These are phyloP conservation scores for Gymnothorax javanicus DNA, from an alignment of 2,797 vertebrate species.

Conservation along the genomic window DNA sequence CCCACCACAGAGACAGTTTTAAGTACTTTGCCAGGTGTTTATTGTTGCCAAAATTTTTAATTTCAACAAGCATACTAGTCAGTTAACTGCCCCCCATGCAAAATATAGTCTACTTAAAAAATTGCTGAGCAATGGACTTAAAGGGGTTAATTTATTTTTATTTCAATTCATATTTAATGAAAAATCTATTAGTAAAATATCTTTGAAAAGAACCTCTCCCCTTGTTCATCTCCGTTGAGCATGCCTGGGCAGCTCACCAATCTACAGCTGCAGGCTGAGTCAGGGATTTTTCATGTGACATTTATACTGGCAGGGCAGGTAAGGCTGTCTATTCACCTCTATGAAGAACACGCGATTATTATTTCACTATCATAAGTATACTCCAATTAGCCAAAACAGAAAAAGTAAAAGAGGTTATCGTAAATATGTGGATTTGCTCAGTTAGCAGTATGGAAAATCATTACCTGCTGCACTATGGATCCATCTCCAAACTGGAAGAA, in stretches of 20 bases:
- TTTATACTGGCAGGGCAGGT: background rate
- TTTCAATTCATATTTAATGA: no score
- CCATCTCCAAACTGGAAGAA: constrained; percentile 56
- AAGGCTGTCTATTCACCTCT: background rate
- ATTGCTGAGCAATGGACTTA: no score
- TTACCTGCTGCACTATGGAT: constrained; percentile 55
- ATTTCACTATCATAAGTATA: background rate
- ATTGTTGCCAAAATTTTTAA: no score
- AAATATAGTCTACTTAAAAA: no score
- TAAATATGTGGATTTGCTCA: background rate
- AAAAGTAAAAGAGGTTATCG: background rate
- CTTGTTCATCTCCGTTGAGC: background rate
- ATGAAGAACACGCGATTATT: background rate
- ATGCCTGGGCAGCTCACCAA: background rate
- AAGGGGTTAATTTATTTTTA: no score
- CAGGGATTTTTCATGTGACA: background rate
- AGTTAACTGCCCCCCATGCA: no score
- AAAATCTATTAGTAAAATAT: no score
- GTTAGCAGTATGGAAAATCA: background rate
- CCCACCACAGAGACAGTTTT: no score
- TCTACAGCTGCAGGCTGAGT: background rate
- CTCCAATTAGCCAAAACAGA: background rate
- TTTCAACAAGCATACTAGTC: no score
- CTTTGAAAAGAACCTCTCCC: background rate
- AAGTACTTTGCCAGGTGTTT: no score